These are phyloP conservation scores for Borostomias antarcticus DNA, from an alignment of 2,797 vertebrate genomes.

Conservation along the genomic window DNA sequence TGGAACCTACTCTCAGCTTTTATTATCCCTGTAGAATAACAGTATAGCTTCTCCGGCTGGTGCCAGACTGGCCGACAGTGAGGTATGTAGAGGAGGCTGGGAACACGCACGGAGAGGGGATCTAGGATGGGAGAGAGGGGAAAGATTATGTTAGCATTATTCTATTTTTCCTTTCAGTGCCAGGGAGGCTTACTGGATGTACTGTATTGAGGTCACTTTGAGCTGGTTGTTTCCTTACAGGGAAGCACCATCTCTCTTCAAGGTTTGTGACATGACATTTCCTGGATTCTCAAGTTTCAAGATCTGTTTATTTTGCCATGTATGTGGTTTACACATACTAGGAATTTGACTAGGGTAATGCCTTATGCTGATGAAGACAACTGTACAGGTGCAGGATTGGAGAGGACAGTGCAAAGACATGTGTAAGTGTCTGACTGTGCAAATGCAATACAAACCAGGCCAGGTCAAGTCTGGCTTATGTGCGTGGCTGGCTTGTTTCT, in stretches of 20 bases:
- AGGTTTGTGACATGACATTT: neutral
- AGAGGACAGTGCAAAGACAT: no score
- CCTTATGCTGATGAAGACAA: no score
- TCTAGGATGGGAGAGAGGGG: neutral
- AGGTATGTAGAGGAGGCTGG: neutral
- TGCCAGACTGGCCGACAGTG: slow-evolving; percentile 1
- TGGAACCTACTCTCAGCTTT: slow-evolving; percentile 21
- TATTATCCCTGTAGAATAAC: slow-evolving; percentile 17
- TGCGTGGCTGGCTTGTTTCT: no score
- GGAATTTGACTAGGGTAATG: no score
- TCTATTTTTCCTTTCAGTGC: neutral
- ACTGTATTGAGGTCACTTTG: neutral
- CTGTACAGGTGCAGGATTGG: no score
- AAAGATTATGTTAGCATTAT: neutral
- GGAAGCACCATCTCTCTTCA: neutral
- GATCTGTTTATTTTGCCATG: no score
- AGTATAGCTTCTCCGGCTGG: neutral
- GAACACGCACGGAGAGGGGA: neutral
- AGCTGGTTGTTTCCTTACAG: neutral
- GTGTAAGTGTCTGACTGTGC: no score
- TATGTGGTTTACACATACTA: no score
- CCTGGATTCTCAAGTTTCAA: no score
- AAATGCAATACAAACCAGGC: no score
- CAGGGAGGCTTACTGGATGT: neutral
- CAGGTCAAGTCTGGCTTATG: no score